Evolutionary conservation across 2,888 invertebrate species (phyloP).

Genomic region (Spatulosminthurus flaviceps): DNA sequence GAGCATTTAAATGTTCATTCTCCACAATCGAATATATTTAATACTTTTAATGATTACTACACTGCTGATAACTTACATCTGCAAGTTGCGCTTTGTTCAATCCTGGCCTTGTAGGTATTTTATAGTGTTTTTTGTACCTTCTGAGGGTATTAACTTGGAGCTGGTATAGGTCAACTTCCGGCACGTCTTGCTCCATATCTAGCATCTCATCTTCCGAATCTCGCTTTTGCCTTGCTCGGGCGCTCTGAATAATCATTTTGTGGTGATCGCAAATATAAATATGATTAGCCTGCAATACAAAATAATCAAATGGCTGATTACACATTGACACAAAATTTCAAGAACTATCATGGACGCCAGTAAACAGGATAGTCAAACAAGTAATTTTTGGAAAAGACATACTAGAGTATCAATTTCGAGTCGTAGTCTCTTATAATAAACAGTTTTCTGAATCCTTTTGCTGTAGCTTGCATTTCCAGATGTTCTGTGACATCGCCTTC

Average conservation of each 20-base stretch:
- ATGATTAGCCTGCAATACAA: constrained; percentile 79
- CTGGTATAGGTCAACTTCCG: constrained; percentile 93
- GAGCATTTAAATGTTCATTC: too few relatives aligned
- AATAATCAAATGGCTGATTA: constrained; percentile 51
- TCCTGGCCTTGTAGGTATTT: constrained; percentile 89
- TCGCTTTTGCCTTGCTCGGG: constrained; percentile 87
- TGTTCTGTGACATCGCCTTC: constrained; percentile 83
- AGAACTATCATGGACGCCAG: background rate
- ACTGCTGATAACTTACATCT: constrained; percentile 76
- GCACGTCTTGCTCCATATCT: constrained; percentile 87
- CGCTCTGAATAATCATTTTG: constrained; percentile 94
- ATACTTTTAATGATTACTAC: too few relatives aligned
- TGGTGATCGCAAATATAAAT: constrained; percentile 97
- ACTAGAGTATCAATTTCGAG: constrained; percentile 84
- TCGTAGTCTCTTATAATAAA: constrained; percentile 88
- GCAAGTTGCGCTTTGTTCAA: constrained; percentile 94
- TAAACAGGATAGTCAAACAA: too few relatives aligned
- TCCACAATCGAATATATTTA: too few relatives aligned
- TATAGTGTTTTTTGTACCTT: constrained; percentile 92
- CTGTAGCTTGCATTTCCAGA: constrained; percentile 96
- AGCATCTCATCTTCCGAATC: constrained; percentile 95
- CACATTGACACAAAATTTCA: background rate
- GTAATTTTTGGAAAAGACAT: constrained; percentile 59
- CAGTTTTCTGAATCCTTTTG: constrained; percentile 95
- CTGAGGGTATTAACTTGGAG: constrained; percentile 93